phyloP scores from a whole-genome alignment of 2,888 invertebrate genomes.

The Aphrophora alni region DNA sequence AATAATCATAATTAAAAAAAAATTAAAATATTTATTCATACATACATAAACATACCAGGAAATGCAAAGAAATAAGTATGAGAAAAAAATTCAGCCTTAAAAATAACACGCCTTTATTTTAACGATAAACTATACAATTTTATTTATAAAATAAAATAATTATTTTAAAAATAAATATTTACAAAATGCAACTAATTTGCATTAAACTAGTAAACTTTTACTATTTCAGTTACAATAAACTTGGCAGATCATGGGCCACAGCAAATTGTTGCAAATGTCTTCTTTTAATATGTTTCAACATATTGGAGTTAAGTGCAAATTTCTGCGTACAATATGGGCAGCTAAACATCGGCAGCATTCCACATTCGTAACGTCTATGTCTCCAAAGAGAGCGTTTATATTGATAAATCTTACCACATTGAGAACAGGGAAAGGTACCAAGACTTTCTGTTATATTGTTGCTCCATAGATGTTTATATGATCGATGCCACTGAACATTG shows the following conservation, averaged over 20 bases:
- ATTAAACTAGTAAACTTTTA: background rate
- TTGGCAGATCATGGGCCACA: background rate
- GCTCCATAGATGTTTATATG: background rate
- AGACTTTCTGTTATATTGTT: background rate
- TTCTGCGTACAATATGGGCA: slow-evolving; percentile 56
- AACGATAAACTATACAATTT: no score
- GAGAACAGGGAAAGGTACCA: slow-evolving; percentile 29
- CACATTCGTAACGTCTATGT: slow-evolving; percentile 59
- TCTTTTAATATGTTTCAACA: slow-evolving; percentile 44
- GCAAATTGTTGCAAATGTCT: slow-evolving; percentile 7
- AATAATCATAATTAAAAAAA: no score
- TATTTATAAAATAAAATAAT: no score
- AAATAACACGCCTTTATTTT: no score
- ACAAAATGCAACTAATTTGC: background rate
- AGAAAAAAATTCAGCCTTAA: no score
- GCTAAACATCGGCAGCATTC: slow-evolving; percentile 55
- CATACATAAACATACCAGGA: no score
- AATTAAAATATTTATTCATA: no score
- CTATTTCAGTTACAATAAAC: no score
- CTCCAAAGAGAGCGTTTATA: slow-evolving; percentile 58
- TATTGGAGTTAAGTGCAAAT: slow-evolving; percentile 45
- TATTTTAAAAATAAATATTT: background rate
- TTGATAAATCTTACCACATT: slow-evolving; percentile 38
- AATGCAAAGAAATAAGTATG: no score
- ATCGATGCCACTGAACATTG: background rate